Conservation (phyloP, 2,888 invertebrate genomes). For the Calameuta filiformis region DNA sequence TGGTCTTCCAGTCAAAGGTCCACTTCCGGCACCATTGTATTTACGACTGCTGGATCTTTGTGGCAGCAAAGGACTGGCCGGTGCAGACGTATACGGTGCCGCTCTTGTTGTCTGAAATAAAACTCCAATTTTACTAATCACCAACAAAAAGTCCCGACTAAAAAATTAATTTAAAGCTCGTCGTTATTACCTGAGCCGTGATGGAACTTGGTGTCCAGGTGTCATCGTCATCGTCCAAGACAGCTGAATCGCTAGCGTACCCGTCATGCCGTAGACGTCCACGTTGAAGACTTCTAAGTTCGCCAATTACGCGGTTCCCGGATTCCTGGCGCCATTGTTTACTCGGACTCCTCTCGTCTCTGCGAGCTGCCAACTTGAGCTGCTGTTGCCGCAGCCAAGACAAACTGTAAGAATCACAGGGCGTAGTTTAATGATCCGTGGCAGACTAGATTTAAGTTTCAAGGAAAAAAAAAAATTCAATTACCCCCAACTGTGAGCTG, state of each 20-base stretch:
- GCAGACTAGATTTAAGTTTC: too few species aligned
- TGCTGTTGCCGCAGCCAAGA: constrained; percentile 87
- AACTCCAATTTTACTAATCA: neutral
- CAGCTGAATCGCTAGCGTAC: constrained; percentile 83
- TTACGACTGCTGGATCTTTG: constrained; percentile 67
- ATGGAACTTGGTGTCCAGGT: constrained; percentile 62
- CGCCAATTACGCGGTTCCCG: constrained; percentile 74
- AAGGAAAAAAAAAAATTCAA: too few species aligned
- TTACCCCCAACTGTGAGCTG: too few species aligned
- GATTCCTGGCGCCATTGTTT: constrained; percentile 77
- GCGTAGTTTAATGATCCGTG: neutral
- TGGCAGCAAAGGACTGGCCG: constrained; percentile 68
- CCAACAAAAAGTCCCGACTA: neutral
- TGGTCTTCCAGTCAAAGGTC: constrained; percentile 53
- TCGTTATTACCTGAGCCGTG: constrained; percentile 52
- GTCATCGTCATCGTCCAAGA: constrained; percentile 81
- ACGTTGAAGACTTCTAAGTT: constrained; percentile 69
- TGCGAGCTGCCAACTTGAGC: constrained; percentile 81
- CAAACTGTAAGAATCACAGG: constrained; percentile 44
- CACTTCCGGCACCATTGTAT: constrained; percentile 58
- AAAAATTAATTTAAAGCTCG: too few species aligned
- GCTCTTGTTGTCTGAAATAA: constrained; percentile 42
- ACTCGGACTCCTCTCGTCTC: constrained; percentile 71
- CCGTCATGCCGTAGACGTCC: constrained; percentile 73
- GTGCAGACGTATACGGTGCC: constrained; percentile 62